Evolutionary conservation across 2,113 vertebrate genomes (phyloP), one percentile per base, ranked within the genome.

Genomic region (Mormoops blainvillei): DNA sequence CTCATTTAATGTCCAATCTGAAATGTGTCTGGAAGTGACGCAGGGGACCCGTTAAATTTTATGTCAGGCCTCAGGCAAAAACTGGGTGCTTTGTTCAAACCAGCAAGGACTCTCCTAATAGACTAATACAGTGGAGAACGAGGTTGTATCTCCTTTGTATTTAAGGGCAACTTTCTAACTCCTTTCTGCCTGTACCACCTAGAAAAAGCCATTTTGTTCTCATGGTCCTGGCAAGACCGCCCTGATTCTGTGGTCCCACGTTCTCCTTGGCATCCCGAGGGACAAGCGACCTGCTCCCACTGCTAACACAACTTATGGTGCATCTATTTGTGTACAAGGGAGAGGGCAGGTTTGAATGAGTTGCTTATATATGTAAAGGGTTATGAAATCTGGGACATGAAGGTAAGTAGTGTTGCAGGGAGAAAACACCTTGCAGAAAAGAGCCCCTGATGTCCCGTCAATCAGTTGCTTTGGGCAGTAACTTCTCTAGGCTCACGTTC

Each of bases 331-430:
- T 5, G 16, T 31, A 28, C 14, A 26, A 22, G 16, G 20, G 56
- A 48, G n/a, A 41, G 33, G 73, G 2, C 18, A 38, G 74, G 50
- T 52, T 76, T 80, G 45, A 58, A 2, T 22, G 54, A 54, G 31
- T 71, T 45, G 22, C 65, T 76, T 92, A 94, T 36, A 4, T 41
- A 95, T 80, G 58, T 71, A 22, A 84, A 90, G 45, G 38, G n/a
- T 43, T 88, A 81, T 31, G 31, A 65, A n/a, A 50, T 11, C 52
- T 71, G 76, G 26, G 22, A 56, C 45, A 48, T 20, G 70, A 45
- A 54, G 26, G n/a, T n/a, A 68, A 81, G 48, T 3, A 18, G 38
- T 28, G 4, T 28, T 84, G 48, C 1, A 11, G 33, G 26, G 20
- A 89, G 81, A 71, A 65, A 70, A 84, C 1, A 28, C 58, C 8